Evolutionary conservation across 1,140 invertebrate genomes (phyloP), one percentile per base, ranked within the genome.

Genomic region (Dufourea novaeangliae): DNA sequence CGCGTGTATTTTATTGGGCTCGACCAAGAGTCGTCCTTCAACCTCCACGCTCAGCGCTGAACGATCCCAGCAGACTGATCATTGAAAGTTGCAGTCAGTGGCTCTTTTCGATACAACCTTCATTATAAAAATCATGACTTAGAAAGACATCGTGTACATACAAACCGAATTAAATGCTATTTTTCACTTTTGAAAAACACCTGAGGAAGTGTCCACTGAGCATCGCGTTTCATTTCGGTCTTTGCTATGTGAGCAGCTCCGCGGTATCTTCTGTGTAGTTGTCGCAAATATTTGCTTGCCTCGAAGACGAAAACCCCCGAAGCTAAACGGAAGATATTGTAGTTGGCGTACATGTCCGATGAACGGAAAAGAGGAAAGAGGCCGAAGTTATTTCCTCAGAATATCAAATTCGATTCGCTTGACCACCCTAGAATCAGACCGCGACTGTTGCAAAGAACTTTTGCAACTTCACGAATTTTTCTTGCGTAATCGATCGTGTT

Each of bases 231-330:
- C 37, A 52, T 67, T 67, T 44, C 20, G n/a, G 25, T 57, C 80
- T 41, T 34, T 56, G 25, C 52, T 22, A 27, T 68, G 25, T 56
- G 76, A 76, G 66, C 54, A 66, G 61, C 77, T 64, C 39, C 68
- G 75, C 41, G 67, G 66, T 72, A 82, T 83, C 57, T 69, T 81
- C 79, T 81, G 63, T 41, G 78, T 78, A 89, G 83, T 88, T 85
- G 85, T 89, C 85, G 89, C 88, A 91, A 91, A 92, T 91, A 91
- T 92, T 92, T 92, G 88, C 86, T 86, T 86, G 83, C 83, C 80
- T 86, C 76, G 82, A 84, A 83, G 85, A 89, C 87, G 85, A 89
- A 86, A 89, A 85, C 81, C 87, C 84, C 84, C 84, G 84, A 79
- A 76, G 63, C 62, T 56, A 74, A 88, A 76, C 80, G 87, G 84